Evolutionary conservation across 2,797 vertebrate species (phyloP), one percentile per base, ranked within the genome.

Genomic region (Spinibarbus caldwelli): DNA sequence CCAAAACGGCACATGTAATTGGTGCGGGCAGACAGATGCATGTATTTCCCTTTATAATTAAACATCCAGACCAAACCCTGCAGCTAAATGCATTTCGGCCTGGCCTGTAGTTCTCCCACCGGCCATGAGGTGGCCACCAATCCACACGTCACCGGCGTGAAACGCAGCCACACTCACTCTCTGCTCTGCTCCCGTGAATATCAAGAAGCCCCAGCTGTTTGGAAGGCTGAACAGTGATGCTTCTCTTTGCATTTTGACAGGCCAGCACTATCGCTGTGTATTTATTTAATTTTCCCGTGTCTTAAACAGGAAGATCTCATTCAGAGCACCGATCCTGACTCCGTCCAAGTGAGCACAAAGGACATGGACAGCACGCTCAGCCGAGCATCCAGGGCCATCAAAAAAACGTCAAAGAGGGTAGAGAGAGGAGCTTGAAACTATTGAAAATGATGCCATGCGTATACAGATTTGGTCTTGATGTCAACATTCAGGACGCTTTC

Each of bases 301-400:
- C 52, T 84, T 88, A 77, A 90, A 87, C 90, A 99, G 98, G 98
- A 98, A 93, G 97, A 99, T 90, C 95, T 99, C 75, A 98, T 99
- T 93, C 97, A 97, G 85, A 92, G 91, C 87, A 96, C 96, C 82
- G 97, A 99, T 91, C 97, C 98, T 31, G 97, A 99, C 89, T 96
- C 97, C 1, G 94, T 99, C 83, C 97, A 99, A 95, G 96, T 99
- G 89, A 99, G 92, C 95, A 99, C 98, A 64, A 99, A 98, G 93
- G 98, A 99, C 90, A 97, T 99, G 97, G 98, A 98, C 91, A 99
- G 98, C 95, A 99, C 98, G 34, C 93, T 99, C 90, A 99, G 98
- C 93, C 96, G 97, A 93, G 98, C 98, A 86, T 99, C 98, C 85
- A 96, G 98, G 85, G 98, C 97, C 91, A 97, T 99, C 93, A 99